Evolutionary conservation across 2,113 vertebrate species (phyloP), one percentile per base, ranked within the genome.

Genomic region (Anolis sagrei): DNA sequence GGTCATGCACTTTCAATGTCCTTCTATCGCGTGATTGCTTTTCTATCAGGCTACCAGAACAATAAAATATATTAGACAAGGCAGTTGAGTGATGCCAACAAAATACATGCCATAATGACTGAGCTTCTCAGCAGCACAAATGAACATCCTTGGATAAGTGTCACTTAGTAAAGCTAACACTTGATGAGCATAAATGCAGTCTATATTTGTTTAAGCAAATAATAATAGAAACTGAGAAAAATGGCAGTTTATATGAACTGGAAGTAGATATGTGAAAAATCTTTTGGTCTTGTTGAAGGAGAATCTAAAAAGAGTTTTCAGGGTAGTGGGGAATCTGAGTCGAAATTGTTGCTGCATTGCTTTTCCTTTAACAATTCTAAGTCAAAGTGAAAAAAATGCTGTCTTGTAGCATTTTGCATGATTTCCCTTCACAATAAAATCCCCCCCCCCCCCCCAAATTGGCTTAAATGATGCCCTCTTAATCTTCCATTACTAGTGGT

Each of bases 141-240:
- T 77, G 82, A 69, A 86, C 90, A 82, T 90, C 19, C 89, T 89
- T 88, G 32, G 89, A 83, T 90, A 87, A 92, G 70, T 84, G 49
- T 87, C 91, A 85, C 82, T 93, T 92, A 89, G 82, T 74, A 23
- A 91, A 90, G 91, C 81, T 92, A 89, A 88, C 39, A 51, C 70
- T 94, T 87, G 74, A 78, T 77, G 93, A 84, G 73, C 82, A 91
- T 84, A 91, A 92, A 58, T 88, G 49, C 76, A 91, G 92, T 49
- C 76, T 27, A 2, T 88, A 88, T 92, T 87, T 93, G 69, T 80
- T 86, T 83, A 32, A 68, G 78, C 80, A 93, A 89, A 90, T 90
- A 84, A 82, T 64, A 34, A 77, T 89, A 85, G 25, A 23, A 91
- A 89, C 87, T 87, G 90, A n/a, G 79, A 68, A 82, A 89, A 85